Conservation (phyloP, 1,140 invertebrate genomes). For the Pogonognathellus flavescens region DNA sequence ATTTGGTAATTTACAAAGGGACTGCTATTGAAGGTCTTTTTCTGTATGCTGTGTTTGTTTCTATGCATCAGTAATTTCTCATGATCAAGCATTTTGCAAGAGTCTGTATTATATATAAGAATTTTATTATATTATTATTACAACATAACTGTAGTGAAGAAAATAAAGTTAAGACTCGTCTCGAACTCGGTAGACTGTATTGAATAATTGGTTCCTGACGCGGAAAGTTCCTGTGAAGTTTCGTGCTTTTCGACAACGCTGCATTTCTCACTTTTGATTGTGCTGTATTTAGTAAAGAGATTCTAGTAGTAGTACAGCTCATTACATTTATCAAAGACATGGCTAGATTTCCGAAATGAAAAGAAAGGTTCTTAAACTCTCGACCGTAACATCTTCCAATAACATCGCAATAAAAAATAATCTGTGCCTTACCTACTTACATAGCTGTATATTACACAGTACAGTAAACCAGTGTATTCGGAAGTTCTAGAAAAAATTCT, state of each 20-base stretch:
- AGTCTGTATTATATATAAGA: conserved; percentile 2
- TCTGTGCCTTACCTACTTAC: conserved; percentile 1
- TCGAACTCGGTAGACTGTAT: conserved; percentile 1
- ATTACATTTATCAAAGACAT: conserved; percentile 39
- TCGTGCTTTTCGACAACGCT: conserved; percentile 40
- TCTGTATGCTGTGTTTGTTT: too few relatives aligned
- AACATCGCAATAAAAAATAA: background rate
- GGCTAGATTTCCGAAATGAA: conserved; percentile 16
- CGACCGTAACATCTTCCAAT: background rate
- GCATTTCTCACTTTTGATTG: conserved; percentile 32
- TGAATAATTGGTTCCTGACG: conserved; percentile 49
- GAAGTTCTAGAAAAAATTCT: background rate
- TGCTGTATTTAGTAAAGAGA: background rate
- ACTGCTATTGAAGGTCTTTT: too few relatives aligned
- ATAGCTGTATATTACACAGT: too few relatives aligned
- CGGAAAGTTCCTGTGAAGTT: conserved; percentile 34
- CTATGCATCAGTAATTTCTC: conserved; percentile 16
- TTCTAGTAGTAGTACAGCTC: conserved; percentile 5
- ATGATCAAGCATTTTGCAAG: conserved; percentile 5
- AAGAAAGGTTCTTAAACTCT: conserved; percentile 28
- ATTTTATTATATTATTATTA: conserved; percentile 34
- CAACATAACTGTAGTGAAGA: conserved; percentile 43
- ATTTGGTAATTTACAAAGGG: too few relatives aligned
- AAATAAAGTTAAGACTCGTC: conserved; percentile 13
- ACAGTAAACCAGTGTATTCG: too few relatives aligned